phyloP scores from a whole-genome alignment of 2,113 vertebrate species.

The Catagonus wagneri region DNA sequence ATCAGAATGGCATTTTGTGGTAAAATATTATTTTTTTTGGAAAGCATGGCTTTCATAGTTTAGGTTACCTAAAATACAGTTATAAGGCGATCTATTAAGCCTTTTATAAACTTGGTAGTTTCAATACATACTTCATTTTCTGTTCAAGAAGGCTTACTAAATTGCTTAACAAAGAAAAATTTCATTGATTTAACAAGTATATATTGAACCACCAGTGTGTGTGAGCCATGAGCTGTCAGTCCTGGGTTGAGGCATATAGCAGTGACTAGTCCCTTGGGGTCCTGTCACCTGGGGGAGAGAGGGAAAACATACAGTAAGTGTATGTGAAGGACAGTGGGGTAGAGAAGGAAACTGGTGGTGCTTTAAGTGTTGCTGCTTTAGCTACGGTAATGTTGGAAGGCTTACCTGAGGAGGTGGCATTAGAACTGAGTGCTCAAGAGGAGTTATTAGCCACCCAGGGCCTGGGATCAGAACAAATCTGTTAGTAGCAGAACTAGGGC shows the following conservation, averaged over 20 bases:
- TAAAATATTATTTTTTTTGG: not conserved
- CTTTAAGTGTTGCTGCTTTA: not conserved
- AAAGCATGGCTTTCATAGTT: slow-evolving; percentile 50
- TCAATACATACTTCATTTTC: not conserved
- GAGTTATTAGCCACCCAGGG: not conserved
- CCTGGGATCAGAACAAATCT: not conserved
- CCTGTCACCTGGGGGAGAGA: not conserved
- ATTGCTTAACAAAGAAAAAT: slow-evolving; percentile 12
- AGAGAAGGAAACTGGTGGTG: not conserved
- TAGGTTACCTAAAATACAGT: not conserved
- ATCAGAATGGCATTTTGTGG: not conserved
- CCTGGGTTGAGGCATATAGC: not conserved
- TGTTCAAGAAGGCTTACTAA: not conserved
- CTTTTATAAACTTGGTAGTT: slow-evolving; percentile 37
- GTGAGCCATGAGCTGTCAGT: not conserved
- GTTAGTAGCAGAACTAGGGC: not conserved
- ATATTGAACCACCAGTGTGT: not conserved
- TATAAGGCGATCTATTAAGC: not conserved
- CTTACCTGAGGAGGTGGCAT: not conserved
- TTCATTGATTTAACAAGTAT: not conserved
- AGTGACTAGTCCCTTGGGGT: not conserved
- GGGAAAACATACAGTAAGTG: not conserved
- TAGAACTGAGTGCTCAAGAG: not conserved
- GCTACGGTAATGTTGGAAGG: not conserved
- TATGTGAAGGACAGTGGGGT: not conserved